Base-by-base conservation (phyloP, 2,797 vertebrate genomes). In the Manis crassicaudata region DNA sequence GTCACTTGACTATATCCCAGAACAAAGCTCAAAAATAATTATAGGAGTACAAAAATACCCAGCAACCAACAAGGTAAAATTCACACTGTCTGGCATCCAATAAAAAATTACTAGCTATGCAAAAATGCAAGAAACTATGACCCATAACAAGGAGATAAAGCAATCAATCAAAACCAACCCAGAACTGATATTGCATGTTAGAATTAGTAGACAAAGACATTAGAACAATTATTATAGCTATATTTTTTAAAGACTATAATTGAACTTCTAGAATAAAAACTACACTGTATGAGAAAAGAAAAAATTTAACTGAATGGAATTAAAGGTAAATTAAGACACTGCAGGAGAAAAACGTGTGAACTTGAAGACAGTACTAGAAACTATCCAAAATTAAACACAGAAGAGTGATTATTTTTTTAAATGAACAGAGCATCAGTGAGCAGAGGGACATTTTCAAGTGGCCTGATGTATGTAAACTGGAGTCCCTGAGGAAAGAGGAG, bases 261-360 rank as follows among this genome's bases (percentile, higher is more conserved):
- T 58, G 56, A 92, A 60, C n/a, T 79, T 84, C 17, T 77, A 94
- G 52, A 72, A 72, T 67, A 73, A 92, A 75, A 83, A 88, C 60
- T 67, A 70, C 32, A 84, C n/a, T 72, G 14, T 50, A n/a, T 85
- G 21, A 94, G 5, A 9, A 46, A 46, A 63, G 63, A 27, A 62
- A 60, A 93, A 85, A 73, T 77, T 32, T 72, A 87, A 83, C 6
- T 70, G 23, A 56, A 83, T 32, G 43, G 21, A 93, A 90, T 60
- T 72, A 62, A 72, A 88, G 27, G 35, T 7, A 83, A 21, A 77
- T 43, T 68, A 84, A 84, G 37, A 75, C 21, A 84, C 2, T 60
- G 7, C 40, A 60, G 52, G 40, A 52, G 27, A 84, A 94, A 81
- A 76, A 68, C 25, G 17, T 25, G 80, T 70, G 54, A 70, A 81